Percentiles rank a stretch among this genome's conserved stretches.
Evolutionary conservation across 2,888 invertebrate species (phyloP).

Genomic region (Alitta virens): DNA sequence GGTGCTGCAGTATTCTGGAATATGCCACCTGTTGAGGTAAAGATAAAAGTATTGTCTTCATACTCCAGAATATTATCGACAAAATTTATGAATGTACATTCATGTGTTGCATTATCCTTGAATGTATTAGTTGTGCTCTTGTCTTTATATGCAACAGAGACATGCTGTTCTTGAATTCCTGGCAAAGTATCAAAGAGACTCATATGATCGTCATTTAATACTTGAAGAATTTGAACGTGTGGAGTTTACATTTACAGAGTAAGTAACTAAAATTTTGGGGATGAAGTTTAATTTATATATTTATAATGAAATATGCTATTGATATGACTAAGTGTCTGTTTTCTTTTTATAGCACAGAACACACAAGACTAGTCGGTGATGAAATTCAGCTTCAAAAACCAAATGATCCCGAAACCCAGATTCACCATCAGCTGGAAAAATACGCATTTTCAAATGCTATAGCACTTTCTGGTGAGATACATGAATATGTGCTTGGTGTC

Average conservation of each 20-base stretch:
- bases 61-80: too few relatives aligned
- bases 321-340: too few relatives aligned
- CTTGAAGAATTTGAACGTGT: constrained; percentile 80
- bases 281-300: too few relatives aligned
- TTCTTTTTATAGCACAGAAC: neutral
- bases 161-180: constrained; percentile 22
- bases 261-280: too few relatives aligned
- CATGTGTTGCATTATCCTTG: too few relatives aligned
- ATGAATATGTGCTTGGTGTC: too few relatives aligned
- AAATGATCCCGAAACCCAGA: constrained; percentile 8
- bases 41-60: neutral
- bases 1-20: constrained; percentile 77
- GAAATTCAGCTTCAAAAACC: constrained; percentile 18
- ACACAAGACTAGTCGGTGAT: constrained; percentile 10
- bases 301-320: too few relatives aligned
- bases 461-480: constrained; percentile 71
- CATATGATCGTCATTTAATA: constrained; percentile 70
- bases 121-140: neutral
- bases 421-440: constrained; percentile 67
- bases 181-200: constrained; percentile 19
- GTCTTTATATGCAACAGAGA: constrained; percentile 34
- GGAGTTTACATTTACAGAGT: constrained; percentile 71
- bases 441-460: constrained; percentile 94
- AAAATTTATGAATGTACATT: too few relatives aligned
- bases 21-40: constrained; percentile 47